phyloP scores from a whole-genome alignment of 30 jellyfish, hydroid and myxozoan genomes.

The Nemopilema nomurai region DNA sequence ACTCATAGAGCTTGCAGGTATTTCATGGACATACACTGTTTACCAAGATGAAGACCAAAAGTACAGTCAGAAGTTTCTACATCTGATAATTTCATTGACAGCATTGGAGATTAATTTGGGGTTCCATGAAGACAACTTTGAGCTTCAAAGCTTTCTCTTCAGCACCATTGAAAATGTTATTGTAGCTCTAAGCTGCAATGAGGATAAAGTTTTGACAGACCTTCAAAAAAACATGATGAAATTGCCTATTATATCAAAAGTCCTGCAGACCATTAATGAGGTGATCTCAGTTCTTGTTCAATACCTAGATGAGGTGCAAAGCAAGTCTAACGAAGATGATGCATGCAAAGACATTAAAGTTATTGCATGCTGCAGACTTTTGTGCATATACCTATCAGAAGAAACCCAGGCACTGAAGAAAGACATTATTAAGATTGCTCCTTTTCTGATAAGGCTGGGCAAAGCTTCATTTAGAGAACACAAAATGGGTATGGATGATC shows the following conservation, averaged over 20 bases:
- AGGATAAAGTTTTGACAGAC: background rate
- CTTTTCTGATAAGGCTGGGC: slow-evolving; percentile 31
- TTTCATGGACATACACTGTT: slow-evolving; percentile 16
- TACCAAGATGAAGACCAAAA: slow-evolving; percentile 10
- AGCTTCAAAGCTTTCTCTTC: slow-evolving; percentile 4
- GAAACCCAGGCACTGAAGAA: slow-evolving; percentile 45
- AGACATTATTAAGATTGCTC: slow-evolving; percentile 17
- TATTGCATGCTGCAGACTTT: slow-evolving; percentile 27
- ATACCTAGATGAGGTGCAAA: slow-evolving; percentile 13
- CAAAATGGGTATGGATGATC: background rate
- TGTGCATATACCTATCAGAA: slow-evolving; percentile 45
- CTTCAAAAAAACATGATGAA: background rate
- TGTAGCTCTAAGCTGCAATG: background rate
- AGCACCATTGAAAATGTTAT: slow-evolving; percentile 19
- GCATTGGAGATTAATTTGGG: slow-evolving; percentile 36
- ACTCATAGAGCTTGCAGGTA: slow-evolving; percentile 27
- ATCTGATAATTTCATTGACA: slow-evolving; percentile 13
- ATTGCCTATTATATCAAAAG: slow-evolving; percentile 6
- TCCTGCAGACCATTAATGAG: background rate
- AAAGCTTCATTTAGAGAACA: slow-evolving; percentile 1
- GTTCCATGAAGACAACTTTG: slow-evolving; percentile 7
- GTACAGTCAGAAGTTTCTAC: slow-evolving; percentile 4
- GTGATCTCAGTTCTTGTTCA: background rate
- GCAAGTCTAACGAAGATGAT: background rate
- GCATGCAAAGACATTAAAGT: slow-evolving; percentile 20